These are phyloP conservation scores for Valencia hispanica DNA, from an alignment of 2,797 vertebrate genomes.

Conservation along the genomic window DNA sequence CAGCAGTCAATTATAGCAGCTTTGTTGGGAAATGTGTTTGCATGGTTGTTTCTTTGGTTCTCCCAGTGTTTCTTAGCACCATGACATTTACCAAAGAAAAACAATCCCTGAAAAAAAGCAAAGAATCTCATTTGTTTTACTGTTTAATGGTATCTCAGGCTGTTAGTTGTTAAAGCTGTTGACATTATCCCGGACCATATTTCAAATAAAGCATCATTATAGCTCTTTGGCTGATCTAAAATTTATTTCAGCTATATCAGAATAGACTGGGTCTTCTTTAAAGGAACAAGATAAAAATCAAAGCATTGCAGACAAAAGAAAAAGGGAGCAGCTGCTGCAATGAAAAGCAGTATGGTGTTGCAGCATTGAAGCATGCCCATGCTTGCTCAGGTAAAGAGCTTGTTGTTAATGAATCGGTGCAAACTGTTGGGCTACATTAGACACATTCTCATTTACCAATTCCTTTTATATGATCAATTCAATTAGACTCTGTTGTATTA, in stretches of 20 bases:
- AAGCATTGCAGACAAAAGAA: background rate
- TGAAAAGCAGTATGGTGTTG: background rate
- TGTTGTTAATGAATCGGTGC: background rate
- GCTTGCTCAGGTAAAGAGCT: background rate
- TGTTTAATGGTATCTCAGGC: background rate
- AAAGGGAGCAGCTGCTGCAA: background rate
- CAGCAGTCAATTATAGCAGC: background rate
- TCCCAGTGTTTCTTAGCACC: background rate
- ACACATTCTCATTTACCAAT: background rate
- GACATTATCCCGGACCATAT: background rate
- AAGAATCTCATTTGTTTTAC: background rate
- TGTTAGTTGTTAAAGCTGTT: background rate
- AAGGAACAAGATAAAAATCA: background rate
- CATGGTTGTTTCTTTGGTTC: background rate
- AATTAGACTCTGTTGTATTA: too few relatives aligned
- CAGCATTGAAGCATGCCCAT: background rate
- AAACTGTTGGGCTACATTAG: background rate
- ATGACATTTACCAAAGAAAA: slow-evolving; percentile 1
- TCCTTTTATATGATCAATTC: background rate
- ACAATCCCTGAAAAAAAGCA: background rate
- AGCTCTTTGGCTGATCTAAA: slow-evolving; percentile 7
- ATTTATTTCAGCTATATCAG: background rate
- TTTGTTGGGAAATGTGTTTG: background rate
- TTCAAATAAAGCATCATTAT: background rate
- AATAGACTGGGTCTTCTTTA: background rate